phyloP scores from a whole-genome alignment of 2,113 vertebrate species.

The Paradisaea rubra region DNA sequence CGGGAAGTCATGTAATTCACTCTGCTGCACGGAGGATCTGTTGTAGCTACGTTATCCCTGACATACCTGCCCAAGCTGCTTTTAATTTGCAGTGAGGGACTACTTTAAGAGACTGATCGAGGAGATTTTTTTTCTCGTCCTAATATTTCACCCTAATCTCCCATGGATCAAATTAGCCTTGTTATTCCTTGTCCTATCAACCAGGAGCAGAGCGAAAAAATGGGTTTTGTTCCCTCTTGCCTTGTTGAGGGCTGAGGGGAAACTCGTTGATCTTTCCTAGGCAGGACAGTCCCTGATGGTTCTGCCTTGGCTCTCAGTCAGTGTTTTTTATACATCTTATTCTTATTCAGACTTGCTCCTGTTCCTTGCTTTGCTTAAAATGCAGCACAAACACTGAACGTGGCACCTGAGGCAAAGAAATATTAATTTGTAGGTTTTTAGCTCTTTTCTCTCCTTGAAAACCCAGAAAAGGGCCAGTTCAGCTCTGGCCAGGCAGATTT shows the following conservation, averaged over 20 bases:
- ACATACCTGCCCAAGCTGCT: slow-evolving; percentile 6
- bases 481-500: neutral
- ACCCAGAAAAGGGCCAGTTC: neutral
- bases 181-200: neutral
- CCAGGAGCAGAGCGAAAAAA: neutral
- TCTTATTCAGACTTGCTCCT: neutral
- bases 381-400: neutral
- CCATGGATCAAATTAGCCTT: neutral
- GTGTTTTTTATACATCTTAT: neutral
- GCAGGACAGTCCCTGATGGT: neutral
- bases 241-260: neutral
- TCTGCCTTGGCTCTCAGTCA: neutral
- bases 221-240: neutral
- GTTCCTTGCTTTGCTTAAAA: neutral
- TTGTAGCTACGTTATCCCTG: neutral
- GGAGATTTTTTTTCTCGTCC: neutral
- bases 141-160: slow-evolving; percentile 24
- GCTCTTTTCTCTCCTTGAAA: neutral
- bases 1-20: neutral
- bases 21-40: neutral
- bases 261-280: neutral
- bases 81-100: slow-evolving; percentile 26
- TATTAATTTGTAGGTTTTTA: neutral
- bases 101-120: neutral
- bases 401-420: neutral